A percentile compares a stretch with the other conserved stretches of the same genome.
Conservation (phyloP, 2,113 vertebrate species). For the Uria aalge region DNA sequence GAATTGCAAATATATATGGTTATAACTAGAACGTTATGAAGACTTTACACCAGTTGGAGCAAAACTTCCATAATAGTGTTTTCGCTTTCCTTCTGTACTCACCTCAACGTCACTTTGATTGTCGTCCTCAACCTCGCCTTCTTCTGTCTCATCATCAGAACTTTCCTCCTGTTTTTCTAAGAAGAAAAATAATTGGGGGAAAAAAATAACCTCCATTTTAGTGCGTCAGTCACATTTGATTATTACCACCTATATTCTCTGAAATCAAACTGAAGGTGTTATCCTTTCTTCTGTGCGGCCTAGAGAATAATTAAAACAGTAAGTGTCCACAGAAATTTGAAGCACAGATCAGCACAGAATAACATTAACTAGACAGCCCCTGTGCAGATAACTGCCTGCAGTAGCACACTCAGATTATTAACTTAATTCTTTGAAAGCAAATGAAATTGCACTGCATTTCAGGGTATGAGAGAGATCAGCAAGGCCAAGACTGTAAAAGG, state of each 20-base stretch:
- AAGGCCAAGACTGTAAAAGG: not conserved
- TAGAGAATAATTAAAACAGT: not conserved
- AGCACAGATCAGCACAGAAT: not conserved
- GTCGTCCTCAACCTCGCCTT: slow-evolving; percentile 82
- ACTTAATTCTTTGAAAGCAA: not conserved
- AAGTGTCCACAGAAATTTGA: not conserved
- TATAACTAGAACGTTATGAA: not conserved
- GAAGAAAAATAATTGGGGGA: not conserved
- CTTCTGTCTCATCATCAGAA: slow-evolving; percentile 85
- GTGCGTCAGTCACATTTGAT: not conserved
- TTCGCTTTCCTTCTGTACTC: slow-evolving; percentile 42
- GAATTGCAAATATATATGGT: not conserved
- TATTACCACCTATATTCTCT: not conserved
- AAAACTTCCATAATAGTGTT: not conserved
- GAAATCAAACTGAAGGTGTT: slow-evolving; percentile 18
- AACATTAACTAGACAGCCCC: not conserved
- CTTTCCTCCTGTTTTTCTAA: slow-evolving; percentile 78
- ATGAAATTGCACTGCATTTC: not conserved
- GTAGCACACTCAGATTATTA: not conserved
- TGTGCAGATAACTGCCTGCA: not conserved
- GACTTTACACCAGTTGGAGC: not conserved
- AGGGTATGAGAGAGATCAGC: not conserved
- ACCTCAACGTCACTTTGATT: slow-evolving; percentile 77
- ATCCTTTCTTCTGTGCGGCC: not conserved
- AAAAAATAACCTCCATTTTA: not conserved